These are phyloP conservation scores for Carassius gibelio DNA, from an alignment of 2,113 vertebrate genomes.

Conservation along the genomic window DNA sequence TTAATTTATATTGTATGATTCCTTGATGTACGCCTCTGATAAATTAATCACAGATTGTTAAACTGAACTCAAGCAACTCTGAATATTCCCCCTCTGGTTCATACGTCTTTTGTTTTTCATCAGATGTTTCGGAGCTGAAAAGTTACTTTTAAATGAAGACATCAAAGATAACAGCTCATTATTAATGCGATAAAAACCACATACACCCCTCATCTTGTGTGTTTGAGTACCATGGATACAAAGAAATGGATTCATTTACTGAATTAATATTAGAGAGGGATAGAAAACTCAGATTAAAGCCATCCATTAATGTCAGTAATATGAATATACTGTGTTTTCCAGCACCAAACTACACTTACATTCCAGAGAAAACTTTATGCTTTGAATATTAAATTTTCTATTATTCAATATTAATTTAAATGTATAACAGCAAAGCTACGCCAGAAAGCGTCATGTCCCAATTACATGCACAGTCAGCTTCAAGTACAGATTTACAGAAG, in stretches of 20 bases:
- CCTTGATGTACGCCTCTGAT: neutral
- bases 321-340: neutral
- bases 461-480: neutral
- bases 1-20: constrained; percentile 31
- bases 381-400: too few relatives aligned
- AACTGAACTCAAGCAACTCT: neutral
- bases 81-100: constrained; percentile 7
- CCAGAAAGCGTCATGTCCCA: neutral
- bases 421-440: too few relatives aligned
- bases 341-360: neutral
- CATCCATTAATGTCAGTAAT: constrained; percentile 3
- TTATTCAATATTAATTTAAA: too few relatives aligned
- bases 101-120: neutral
- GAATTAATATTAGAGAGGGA: constrained; percentile 1
- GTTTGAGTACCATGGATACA: neutral
- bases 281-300: neutral
- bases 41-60: constrained; percentile 11
- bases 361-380: neutral
- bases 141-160: constrained; percentile 1
- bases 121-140: neutral
- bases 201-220: neutral
- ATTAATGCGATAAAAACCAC: neutral
- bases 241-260: neutral
- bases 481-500: constrained; percentile 24
- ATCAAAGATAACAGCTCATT: constrained; percentile 8